Conservation (phyloP, 2,113 vertebrate species). For the Cynopterus brachyotis region DNA sequence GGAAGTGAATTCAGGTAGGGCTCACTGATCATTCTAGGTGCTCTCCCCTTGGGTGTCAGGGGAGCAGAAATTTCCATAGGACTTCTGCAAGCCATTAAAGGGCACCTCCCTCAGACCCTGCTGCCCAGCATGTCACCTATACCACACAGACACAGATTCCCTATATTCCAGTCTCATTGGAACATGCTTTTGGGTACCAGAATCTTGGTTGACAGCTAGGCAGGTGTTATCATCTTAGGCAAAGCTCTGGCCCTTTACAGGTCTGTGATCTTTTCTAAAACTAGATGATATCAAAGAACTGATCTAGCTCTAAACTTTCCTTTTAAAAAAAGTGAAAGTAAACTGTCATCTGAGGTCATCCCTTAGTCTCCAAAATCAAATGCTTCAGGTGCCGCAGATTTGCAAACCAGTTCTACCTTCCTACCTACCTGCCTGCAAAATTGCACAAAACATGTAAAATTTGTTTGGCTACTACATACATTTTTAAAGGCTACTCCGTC, state of each 20-base stretch:
- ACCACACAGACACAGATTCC: neutral
- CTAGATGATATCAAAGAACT: neutral
- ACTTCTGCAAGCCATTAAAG: neutral
- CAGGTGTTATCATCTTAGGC: neutral
- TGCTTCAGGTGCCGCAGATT: neutral
- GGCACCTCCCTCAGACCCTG: neutral
- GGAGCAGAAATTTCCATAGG: neutral
- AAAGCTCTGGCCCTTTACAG: neutral
- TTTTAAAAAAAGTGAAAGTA: neutral
- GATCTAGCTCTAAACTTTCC: neutral
- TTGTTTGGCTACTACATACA: neutral
- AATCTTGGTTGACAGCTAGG: neutral
- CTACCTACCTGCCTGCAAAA: neutral
- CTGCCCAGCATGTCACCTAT: neutral
- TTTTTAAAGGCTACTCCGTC: neutral
- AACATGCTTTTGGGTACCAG: neutral
- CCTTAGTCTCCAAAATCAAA: neutral
- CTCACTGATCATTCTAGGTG: fast-evolving
- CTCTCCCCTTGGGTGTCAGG: neutral
- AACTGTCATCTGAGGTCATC: neutral
- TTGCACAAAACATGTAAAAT: neutral
- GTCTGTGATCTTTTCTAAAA: neutral
- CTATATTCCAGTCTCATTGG: neutral
- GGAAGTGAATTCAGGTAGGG: fast-evolving
- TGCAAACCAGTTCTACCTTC: neutral